Evolutionary conservation across 2,888 invertebrate genomes (phyloP).

Genomic region (Antheraea yamamai): DNA sequence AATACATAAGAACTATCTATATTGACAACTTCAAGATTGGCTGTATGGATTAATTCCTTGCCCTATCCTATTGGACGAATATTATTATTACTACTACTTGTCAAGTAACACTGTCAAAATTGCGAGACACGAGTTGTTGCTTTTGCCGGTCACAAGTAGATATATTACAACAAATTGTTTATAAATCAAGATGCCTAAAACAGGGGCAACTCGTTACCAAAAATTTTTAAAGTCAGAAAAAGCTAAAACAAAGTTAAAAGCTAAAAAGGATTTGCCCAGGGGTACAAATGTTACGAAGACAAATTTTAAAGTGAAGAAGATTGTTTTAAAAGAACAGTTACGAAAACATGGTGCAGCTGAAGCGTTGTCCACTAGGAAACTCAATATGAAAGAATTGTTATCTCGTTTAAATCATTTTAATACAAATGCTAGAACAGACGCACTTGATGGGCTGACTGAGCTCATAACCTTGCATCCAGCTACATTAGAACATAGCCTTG

Average conservation of each 20-base stretch:
- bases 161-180: not conserved
- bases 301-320: constrained; percentile 93
- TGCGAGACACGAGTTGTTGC: not conserved
- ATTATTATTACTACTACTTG: not conserved
- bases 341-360: constrained; percentile 77
- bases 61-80: too few species aligned
- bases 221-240: constrained; percentile 92
- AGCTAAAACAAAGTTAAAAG: constrained; percentile 93
- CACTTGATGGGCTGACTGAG: constrained; percentile 83
- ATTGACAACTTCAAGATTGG: too few species aligned
- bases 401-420: constrained; percentile 89
- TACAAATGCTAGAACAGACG: constrained; percentile 84
- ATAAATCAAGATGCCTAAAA: constrained; percentile 63
- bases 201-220: constrained; percentile 83
- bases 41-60: too few species aligned
- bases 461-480: constrained; percentile 63
- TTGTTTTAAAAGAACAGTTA: constrained; percentile 90
- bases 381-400: constrained; percentile 87
- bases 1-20: too few species aligned
- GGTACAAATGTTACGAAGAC: constrained; percentile 95
- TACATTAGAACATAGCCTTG: constrained; percentile 82
- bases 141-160: not conserved
- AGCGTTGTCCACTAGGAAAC: constrained; percentile 85
- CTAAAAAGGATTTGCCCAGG: constrained; percentile 90
- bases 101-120: not conserved